These are phyloP conservation scores for Lamellibrachia satsuma DNA, from an alignment of 2,888 invertebrate species.

Conservation along the genomic window DNA sequence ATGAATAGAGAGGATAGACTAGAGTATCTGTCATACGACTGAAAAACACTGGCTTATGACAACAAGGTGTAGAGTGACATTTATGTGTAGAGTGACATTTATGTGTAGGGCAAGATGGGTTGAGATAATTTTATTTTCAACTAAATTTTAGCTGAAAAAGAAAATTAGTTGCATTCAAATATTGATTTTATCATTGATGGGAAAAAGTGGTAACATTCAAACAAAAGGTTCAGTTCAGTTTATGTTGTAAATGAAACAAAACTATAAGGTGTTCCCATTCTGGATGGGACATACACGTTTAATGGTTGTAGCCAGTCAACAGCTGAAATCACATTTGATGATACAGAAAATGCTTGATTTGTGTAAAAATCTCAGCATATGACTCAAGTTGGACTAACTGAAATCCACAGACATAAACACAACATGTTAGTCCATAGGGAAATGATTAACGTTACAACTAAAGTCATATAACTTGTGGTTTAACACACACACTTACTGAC, in stretches of 20 bases:
- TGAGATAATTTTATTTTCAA: too few species aligned
- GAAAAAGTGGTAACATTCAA: background rate
- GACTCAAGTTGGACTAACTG: background rate
- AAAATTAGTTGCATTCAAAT: too few species aligned
- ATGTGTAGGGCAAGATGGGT: too few species aligned
- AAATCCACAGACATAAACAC: background rate
- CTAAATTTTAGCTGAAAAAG: too few species aligned
- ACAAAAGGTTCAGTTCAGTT: background rate
- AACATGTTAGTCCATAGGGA: too few species aligned
- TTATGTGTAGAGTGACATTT: too few species aligned
- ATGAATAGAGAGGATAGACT: too few species aligned
- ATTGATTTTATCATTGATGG: too few species aligned
- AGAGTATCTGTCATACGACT: too few species aligned
- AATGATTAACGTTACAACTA: too few species aligned
- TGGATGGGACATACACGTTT: background rate
- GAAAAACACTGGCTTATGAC: too few species aligned
- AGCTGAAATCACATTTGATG: background rate
- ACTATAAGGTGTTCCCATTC: background rate
- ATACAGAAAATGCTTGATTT: background rate
- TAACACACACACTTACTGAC: background rate
- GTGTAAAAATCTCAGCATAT: background rate
- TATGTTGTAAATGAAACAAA: background rate
- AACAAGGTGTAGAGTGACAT: too few species aligned
- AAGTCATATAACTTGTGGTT: background rate
- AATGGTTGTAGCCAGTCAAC: background rate